Conservation (phyloP, 2,888 invertebrate genomes). For the Ceraclea dissimilis region DNA sequence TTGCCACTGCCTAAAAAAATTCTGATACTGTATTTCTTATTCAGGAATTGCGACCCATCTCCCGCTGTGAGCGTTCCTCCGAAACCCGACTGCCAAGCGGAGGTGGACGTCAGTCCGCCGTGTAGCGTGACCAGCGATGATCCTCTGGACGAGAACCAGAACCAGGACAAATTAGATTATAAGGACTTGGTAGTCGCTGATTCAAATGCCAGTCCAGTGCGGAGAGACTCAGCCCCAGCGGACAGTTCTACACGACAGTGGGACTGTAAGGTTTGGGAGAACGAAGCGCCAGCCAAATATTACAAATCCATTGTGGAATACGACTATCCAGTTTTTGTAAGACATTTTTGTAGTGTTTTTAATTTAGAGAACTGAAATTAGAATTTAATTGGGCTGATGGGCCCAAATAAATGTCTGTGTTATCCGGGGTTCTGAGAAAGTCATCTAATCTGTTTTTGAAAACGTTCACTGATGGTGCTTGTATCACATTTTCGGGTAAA, state of each 20-base stretch:
- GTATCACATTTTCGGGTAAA: no score
- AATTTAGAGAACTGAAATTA: no score
- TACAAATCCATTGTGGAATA: constrained; percentile 33
- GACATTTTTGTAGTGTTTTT: constrained; percentile 4
- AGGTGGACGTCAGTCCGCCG: neutral
- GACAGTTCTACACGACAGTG: constrained; percentile 3
- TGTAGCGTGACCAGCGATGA: neutral
- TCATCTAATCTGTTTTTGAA: no score
- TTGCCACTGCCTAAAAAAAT: no score
- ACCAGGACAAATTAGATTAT: neutral
- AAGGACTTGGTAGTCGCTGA: no score
- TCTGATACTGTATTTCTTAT: no score
- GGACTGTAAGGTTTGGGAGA: constrained; percentile 18
- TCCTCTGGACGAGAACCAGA: neutral
- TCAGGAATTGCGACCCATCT: no score
- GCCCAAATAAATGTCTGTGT: no score
- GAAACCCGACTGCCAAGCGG: neutral
- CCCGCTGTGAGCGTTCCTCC: neutral
- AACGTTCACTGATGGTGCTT: no score
- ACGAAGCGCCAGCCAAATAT: constrained; percentile 1
- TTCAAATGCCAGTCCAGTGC: neutral
- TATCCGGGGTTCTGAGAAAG: no score
- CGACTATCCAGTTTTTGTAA: constrained; percentile 41
- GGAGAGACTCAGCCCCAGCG: neutral
- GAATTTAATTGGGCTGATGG: no score